Conservation (phyloP, 1,140 invertebrate species). For the Macrobrachium nipponense region DNA sequence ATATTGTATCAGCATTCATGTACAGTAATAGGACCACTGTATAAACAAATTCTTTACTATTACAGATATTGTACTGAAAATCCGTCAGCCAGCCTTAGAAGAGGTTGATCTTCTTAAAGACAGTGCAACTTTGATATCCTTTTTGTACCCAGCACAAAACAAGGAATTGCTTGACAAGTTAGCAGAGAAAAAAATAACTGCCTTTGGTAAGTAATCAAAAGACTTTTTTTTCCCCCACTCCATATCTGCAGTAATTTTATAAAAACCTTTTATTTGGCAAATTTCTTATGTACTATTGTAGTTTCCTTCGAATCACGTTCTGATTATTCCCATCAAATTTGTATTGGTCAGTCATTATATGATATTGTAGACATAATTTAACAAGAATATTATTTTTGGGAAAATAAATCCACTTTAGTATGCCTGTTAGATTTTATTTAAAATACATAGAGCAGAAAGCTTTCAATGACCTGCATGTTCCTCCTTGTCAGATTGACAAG, state of each 20-base stretch:
- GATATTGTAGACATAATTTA: too few relatives aligned
- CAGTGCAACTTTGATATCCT: constrained; percentile 82
- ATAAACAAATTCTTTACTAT: constrained; percentile 48
- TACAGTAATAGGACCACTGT: not conserved
- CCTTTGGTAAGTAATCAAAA: constrained; percentile 77
- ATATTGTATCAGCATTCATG: not conserved
- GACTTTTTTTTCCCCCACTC: not conserved
- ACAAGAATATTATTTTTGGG: too few relatives aligned
- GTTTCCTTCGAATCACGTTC: too few relatives aligned
- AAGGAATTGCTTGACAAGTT: constrained; percentile 80
- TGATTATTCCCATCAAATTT: too few relatives aligned
- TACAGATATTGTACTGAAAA: constrained; percentile 86
- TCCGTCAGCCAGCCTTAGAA: constrained; percentile 77
- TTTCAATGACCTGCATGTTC: too few relatives aligned
- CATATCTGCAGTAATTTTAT: not conserved
- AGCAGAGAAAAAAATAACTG: constrained; percentile 79
- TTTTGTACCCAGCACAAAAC: constrained; percentile 88
- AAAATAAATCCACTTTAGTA: too few relatives aligned
- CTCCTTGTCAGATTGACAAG: too few relatives aligned
- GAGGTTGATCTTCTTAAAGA: constrained; percentile 79
- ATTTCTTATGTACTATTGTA: too few relatives aligned
- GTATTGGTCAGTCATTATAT: too few relatives aligned
- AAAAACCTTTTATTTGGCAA: too few relatives aligned
- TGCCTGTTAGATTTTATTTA: too few relatives aligned
- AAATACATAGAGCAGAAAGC: too few relatives aligned